Percentiles rank a stretch among this genome's conserved stretches.
These are phyloP conservation scores for Nansenia antarctica DNA, from an alignment of 2,113 vertebrate species.

Conservation along the genomic window DNA sequence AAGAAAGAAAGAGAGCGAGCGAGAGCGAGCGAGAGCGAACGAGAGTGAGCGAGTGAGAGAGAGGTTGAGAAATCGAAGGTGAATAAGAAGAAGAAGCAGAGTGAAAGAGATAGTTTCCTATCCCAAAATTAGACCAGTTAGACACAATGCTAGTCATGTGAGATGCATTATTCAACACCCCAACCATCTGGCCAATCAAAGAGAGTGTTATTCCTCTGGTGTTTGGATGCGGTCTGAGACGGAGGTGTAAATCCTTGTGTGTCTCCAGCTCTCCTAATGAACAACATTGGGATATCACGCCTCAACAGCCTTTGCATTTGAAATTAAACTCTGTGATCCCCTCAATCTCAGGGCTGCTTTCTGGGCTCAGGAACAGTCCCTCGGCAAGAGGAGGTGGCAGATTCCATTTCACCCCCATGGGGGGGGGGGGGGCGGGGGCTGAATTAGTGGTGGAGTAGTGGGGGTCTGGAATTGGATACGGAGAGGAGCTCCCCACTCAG, in stretches of 20 bases:
- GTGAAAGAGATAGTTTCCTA: constrained; percentile 18
- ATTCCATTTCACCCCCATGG: constrained; percentile 30
- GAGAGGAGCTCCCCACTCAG: constrained; percentile 2
- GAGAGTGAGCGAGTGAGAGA: too few species aligned
- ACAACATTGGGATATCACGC: constrained; percentile 55
- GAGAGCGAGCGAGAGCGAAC: too few species aligned
- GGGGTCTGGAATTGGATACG: neutral
- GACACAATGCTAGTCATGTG: constrained; percentile 32
- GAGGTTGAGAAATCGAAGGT: too few species aligned
- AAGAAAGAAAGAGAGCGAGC: too few species aligned
- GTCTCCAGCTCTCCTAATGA: constrained; percentile 24
- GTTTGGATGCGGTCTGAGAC: constrained; percentile 32
- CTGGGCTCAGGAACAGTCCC: constrained; percentile 34
- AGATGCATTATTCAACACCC: constrained; percentile 62
- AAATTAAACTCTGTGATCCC: constrained; percentile 50
- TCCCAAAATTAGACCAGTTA: constrained; percentile 24
- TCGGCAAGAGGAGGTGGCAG: constrained; percentile 36
- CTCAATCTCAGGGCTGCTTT: constrained; percentile 21
- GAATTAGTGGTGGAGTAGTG: neutral
- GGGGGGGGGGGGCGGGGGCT: neutral
- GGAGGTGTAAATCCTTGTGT: constrained; percentile 47
- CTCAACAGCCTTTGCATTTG: constrained; percentile 45
- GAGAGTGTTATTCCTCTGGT: constrained; percentile 31
- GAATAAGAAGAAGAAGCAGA: too few species aligned
- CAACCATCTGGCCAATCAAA: constrained; percentile 34